These are phyloP conservation scores for Tillus elongatus DNA, from an alignment of 2,888 invertebrate genomes.

Conservation along the genomic window DNA sequence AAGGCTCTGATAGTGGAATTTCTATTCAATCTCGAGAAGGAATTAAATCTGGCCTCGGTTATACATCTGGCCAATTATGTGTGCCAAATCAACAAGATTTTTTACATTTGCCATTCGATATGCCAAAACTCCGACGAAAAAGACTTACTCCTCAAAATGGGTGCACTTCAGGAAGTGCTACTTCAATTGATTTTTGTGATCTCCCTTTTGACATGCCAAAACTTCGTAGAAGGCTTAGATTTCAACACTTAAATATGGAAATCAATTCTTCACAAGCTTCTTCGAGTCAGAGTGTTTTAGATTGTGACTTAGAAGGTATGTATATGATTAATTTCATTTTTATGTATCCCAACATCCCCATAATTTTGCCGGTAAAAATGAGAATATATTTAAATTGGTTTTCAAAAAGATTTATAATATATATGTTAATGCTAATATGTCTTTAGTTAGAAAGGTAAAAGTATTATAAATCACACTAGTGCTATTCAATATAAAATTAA, in stretches of 20 bases:
- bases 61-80: slow-evolving; percentile 30
- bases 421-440: too few species aligned
- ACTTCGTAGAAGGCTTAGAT: slow-evolving; percentile 64
- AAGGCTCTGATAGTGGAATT: slow-evolving; percentile 82
- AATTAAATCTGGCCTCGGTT: slow-evolving; percentile 51
- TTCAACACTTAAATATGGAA: slow-evolving; percentile 55
- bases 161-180: slow-evolving; percentile 63
- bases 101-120: slow-evolving; percentile 77
- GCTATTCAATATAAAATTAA: too few species aligned
- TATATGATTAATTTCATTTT: slow-evolving; percentile 18
- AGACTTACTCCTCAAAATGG: slow-evolving; percentile 55
- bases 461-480: too few species aligned
- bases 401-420: too few species aligned
- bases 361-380: too few species aligned
- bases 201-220: slow-evolving; percentile 91
- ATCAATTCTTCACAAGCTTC: slow-evolving; percentile 71
- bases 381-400: too few species aligned
- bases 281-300: slow-evolving; percentile 71
- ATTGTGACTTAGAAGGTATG: slow-evolving; percentile 59
- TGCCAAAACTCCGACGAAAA: slow-evolving; percentile 74
- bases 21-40: slow-evolving; percentile 77
- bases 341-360: too few species aligned
- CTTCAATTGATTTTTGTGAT: slow-evolving; percentile 69
- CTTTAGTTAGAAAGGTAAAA: too few species aligned
- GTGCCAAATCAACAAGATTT: slow-evolving; percentile 55